Evolutionary conservation across 2,113 vertebrate genomes (phyloP).

Genomic region (Baryphthengus martii): DNA sequence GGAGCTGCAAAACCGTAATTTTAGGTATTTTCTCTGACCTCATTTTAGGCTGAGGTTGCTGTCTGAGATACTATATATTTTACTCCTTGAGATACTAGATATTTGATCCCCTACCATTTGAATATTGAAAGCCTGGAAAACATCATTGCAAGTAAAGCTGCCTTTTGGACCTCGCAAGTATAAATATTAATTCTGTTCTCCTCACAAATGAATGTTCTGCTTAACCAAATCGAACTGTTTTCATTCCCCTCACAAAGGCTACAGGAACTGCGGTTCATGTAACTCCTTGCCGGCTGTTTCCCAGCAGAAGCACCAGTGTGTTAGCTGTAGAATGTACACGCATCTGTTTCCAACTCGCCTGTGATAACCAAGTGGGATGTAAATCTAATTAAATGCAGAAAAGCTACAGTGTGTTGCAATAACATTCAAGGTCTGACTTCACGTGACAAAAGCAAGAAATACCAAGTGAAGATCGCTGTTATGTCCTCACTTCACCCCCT

Average conservation of each 20-base stretch:
- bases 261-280: not conserved
- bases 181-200: not conserved
- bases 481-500: not conserved
- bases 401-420: not conserved
- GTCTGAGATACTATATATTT: not conserved
- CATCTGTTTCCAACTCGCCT: not conserved
- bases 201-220: not conserved
- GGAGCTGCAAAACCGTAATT: not conserved
- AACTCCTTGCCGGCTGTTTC: not conserved
- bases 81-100: not conserved
- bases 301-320: not conserved
- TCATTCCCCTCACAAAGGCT: not conserved
- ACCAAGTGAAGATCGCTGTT: not conserved
- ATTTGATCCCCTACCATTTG: not conserved
- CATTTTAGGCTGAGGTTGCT: not conserved
- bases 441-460: not conserved
- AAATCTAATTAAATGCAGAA: not conserved
- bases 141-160: not conserved
- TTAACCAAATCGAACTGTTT: conserved; percentile 9
- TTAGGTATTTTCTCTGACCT: not conserved
- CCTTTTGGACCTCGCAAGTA: not conserved
- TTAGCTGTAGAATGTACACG: not conserved
- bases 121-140: not conserved
- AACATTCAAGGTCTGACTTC: not conserved
- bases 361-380: not conserved